These are phyloP conservation scores for Hyperoodon ampullatus DNA, from an alignment of 2,113 vertebrate species.

Conservation along the genomic window DNA sequence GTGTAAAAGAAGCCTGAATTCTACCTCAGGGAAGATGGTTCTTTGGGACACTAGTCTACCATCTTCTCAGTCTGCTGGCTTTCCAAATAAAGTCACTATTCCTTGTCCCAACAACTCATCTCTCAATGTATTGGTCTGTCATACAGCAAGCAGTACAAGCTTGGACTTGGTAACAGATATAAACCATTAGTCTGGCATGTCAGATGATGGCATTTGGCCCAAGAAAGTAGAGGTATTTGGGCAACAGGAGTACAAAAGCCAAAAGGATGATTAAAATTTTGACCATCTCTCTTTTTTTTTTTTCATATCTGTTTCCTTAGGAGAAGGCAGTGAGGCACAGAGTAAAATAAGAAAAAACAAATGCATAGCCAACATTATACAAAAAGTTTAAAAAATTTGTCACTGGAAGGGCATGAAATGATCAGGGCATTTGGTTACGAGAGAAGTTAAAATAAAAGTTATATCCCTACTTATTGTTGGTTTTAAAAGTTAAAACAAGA, in stretches of 20 bases:
- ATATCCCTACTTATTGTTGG: not conserved
- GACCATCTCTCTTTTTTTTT: not conserved
- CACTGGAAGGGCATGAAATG: not conserved
- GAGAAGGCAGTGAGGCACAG: not conserved
- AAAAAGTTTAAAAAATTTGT: not conserved
- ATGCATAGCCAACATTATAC: not conserved
- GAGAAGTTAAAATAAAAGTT: not conserved
- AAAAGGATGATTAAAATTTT: not conserved
- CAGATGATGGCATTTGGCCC: not conserved
- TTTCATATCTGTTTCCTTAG: not conserved
- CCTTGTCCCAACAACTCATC: not conserved
- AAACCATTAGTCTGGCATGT: not conserved
- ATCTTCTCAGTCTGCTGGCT: not conserved
- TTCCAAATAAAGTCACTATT: not conserved
- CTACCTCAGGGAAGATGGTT: not conserved
- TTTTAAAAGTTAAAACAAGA: constrained; percentile 12
- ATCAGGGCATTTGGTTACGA: not conserved
- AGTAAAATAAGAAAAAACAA: not conserved
- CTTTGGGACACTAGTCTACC: not conserved
- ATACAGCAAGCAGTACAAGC: not conserved
- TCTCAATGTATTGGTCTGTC: not conserved
- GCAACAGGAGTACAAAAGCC: not conserved
- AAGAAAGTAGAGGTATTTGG: not conserved
- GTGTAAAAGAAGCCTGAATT: not conserved
- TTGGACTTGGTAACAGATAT: not conserved